Conservation (phyloP, 2,888 invertebrate species). For the Hypomecis punctinalis region DNA sequence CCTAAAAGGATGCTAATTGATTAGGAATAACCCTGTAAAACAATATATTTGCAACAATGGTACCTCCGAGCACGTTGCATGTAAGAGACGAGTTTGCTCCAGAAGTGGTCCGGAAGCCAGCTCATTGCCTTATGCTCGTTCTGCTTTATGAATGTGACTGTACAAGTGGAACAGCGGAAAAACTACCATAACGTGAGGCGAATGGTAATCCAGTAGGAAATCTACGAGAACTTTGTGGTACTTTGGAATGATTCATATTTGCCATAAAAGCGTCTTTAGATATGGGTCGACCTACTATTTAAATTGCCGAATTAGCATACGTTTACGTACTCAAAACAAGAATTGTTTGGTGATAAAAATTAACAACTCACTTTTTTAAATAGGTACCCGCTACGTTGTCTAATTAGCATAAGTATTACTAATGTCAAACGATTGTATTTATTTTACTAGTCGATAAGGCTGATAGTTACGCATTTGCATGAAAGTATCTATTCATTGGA, state of each 20-base stretch:
- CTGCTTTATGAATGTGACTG: conserved; percentile 45
- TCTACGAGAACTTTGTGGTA: conserved; percentile 28
- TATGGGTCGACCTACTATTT: background rate
- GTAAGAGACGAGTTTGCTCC: conserved; percentile 63
- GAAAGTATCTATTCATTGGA: no score
- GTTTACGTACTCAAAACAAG: no score
- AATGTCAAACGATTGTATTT: no score
- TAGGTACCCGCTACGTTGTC: no score
- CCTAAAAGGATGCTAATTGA: no score
- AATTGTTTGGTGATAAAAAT: no score
- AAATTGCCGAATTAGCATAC: background rate
- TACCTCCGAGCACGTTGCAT: conserved; percentile 61
- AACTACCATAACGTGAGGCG: conserved; percentile 40
- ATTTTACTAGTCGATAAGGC: background rate
- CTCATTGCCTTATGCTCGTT: conserved; percentile 49
- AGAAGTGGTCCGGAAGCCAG: conserved; percentile 43
- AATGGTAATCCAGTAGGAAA: conserved; percentile 43
- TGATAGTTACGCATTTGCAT: background rate
- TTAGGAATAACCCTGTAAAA: background rate
- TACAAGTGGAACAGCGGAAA: conserved; percentile 40
- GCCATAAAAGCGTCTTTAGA: conserved; percentile 5
- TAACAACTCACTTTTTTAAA: no score
- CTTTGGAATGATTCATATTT: conserved; percentile 24
- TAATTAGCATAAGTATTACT: no score
- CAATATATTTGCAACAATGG: conserved; percentile 27